Percentiles rank a stretch among this genome's conserved stretches.
These are phyloP conservation scores for Eumacrocentrus americanus DNA, from an alignment of 2,888 invertebrate species.

Conservation along the genomic window DNA sequence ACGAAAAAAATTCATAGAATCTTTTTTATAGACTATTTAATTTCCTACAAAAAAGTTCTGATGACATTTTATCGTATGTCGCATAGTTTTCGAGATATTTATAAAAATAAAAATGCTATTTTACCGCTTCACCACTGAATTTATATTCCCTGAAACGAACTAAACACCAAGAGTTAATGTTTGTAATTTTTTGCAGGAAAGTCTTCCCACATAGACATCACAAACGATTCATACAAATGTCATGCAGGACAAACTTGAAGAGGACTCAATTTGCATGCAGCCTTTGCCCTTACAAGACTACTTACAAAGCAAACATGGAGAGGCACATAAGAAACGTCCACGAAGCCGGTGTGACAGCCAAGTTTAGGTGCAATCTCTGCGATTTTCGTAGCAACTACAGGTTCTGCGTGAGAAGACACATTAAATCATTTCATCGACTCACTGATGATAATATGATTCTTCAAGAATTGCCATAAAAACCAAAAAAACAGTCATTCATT, in stretches of 20 bases:
- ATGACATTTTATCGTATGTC: too few species aligned
- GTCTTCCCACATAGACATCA: background rate
- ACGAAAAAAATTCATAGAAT: too few species aligned
- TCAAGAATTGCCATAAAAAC: background rate
- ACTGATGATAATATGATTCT: background rate
- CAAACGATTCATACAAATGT: slow-evolving; percentile 35
- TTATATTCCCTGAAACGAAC: too few species aligned
- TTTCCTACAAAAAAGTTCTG: too few species aligned
- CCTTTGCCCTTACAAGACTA: slow-evolving; percentile 36
- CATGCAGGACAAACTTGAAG: slow-evolving; percentile 44
- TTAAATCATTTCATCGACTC: slow-evolving; percentile 50
- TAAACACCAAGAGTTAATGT: too few species aligned
- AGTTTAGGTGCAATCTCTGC: slow-evolving; percentile 50
- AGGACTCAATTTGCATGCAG: slow-evolving; percentile 45
- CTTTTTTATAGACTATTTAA: too few species aligned
- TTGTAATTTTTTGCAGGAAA: background rate
- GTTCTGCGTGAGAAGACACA: slow-evolving; percentile 54
- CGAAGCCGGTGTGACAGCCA: slow-evolving; percentile 41
- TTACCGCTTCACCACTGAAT: too few species aligned
- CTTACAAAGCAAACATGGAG: slow-evolving; percentile 36
- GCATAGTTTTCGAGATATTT: too few species aligned
- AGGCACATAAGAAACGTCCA: slow-evolving; percentile 36
- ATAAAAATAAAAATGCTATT: background rate
- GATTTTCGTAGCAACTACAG: slow-evolving; percentile 55
- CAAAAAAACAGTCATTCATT: too few species aligned